Evolutionary conservation across 2,888 invertebrate genomes (phyloP).

Genomic region (Iselma pallidipennis): DNA sequence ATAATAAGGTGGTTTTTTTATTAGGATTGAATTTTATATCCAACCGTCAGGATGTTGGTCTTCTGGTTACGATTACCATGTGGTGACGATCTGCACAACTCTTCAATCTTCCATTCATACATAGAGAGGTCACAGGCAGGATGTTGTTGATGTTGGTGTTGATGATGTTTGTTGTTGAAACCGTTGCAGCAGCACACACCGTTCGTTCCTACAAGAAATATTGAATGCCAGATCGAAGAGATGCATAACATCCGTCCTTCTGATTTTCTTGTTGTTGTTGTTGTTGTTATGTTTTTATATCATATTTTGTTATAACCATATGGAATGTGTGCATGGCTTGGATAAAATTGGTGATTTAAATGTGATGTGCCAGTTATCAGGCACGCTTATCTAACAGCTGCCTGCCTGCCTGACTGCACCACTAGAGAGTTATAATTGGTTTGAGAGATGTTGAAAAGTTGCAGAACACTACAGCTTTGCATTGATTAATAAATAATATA

Average conservation of each 20-base stretch:
- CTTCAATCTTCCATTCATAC: background rate
- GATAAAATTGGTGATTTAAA: background rate
- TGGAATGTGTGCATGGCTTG: too few relatives aligned
- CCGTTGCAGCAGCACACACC: background rate
- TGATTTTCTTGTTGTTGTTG: too few relatives aligned
- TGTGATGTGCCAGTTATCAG: background rate
- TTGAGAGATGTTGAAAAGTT: background rate
- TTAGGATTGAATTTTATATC: background rate
- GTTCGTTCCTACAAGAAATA: background rate
- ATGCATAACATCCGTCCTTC: background rate
- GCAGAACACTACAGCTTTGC: background rate
- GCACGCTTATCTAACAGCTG: background rate
- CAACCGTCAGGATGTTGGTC: background rate
- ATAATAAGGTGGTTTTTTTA: too few relatives aligned
- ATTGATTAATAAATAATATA: background rate
- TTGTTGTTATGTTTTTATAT: background rate
- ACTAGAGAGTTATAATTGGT: background rate
- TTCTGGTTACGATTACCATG: background rate
- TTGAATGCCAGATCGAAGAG: background rate
- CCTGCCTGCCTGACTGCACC: background rate
- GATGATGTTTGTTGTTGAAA: background rate
- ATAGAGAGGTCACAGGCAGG: background rate
- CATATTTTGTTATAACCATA: background rate
- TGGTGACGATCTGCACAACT: background rate
- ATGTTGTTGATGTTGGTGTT: background rate